These are phyloP conservation scores for Adela reaumurella DNA, from an alignment of 2,888 invertebrate species.

Conservation along the genomic window DNA sequence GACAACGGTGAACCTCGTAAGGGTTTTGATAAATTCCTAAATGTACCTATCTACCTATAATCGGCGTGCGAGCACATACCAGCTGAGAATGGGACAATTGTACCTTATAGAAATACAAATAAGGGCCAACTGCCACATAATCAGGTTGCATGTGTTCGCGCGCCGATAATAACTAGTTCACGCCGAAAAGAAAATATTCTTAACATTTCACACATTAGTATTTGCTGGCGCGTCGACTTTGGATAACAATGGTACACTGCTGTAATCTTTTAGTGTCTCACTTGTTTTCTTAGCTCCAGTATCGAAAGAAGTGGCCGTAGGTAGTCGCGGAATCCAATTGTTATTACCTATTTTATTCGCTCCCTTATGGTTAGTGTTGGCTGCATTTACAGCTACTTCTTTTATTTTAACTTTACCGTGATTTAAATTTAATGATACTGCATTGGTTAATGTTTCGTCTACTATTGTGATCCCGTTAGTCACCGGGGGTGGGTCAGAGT, in stretches of 20 bases:
- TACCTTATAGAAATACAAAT: no score
- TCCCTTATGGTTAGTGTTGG: conserved; percentile 18
- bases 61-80: no score
- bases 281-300: conserved; percentile 33
- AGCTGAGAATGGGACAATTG: no score
- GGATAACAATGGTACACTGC: conserved; percentile 44
- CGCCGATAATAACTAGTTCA: no score
- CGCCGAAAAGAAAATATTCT: no score
- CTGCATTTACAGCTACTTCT: conserved; percentile 38
- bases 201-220: neutral
- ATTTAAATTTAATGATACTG: neutral
- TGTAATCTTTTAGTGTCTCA: conserved; percentile 42
- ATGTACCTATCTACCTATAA: no score
- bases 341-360: conserved; percentile 46
- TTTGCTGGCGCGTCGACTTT: conserved; percentile 21
- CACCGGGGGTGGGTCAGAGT: conserved; percentile 32
- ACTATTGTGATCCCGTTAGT: conserved; percentile 29
- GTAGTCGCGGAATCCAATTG: conserved; percentile 46
- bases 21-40: no score
- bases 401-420: neutral
- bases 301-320: conserved; percentile 45
- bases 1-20: no score
- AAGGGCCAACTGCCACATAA: no score
- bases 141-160: no score
- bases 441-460: conserved; percentile 5